These are phyloP conservation scores for Odontamblyopus rebecca DNA, from an alignment of 2,797 vertebrate genomes.

Conservation along the genomic window DNA sequence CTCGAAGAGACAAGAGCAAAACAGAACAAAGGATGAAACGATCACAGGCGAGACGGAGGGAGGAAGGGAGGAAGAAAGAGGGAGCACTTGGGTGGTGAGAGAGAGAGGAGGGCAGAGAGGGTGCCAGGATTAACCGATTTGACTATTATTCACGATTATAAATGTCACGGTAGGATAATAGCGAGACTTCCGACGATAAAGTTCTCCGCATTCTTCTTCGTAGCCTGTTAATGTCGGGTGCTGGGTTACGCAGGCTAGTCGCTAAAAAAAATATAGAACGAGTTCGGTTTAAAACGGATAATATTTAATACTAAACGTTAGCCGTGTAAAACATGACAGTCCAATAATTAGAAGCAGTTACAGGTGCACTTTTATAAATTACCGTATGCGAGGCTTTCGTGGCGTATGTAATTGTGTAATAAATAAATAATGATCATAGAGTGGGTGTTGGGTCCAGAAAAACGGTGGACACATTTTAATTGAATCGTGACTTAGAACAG, in stretches of 20 bases:
- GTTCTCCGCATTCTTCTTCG: neutral
- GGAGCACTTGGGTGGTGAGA: slow-evolving; percentile 48
- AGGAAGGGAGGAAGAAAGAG: slow-evolving; percentile 30
- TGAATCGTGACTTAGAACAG: too few species aligned
- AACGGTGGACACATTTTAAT: too few species aligned
- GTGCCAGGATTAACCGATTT: slow-evolving; percentile 23
- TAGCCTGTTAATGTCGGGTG: neutral
- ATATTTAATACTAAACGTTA: neutral
- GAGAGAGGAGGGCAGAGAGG: slow-evolving; percentile 27
- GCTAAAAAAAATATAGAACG: neutral
- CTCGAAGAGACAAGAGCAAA: slow-evolving; percentile 43
- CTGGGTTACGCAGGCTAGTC: neutral
- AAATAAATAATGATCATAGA: too few species aligned
- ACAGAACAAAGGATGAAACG: slow-evolving; percentile 58
- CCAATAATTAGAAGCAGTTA: neutral
- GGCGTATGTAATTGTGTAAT: too few species aligned
- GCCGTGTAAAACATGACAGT: neutral
- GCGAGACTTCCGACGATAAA: neutral
- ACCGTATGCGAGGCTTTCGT: too few species aligned
- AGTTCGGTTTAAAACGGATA: neutral
- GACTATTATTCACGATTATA: slow-evolving; percentile 2
- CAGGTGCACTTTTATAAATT: too few species aligned
- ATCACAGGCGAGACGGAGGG: slow-evolving; percentile 40
- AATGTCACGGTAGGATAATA: slow-evolving; percentile 4
- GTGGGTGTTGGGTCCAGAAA: too few species aligned